phyloP scores from a whole-genome alignment of 2,113 vertebrate genomes.

The Ictalurus furcatus region DNA sequence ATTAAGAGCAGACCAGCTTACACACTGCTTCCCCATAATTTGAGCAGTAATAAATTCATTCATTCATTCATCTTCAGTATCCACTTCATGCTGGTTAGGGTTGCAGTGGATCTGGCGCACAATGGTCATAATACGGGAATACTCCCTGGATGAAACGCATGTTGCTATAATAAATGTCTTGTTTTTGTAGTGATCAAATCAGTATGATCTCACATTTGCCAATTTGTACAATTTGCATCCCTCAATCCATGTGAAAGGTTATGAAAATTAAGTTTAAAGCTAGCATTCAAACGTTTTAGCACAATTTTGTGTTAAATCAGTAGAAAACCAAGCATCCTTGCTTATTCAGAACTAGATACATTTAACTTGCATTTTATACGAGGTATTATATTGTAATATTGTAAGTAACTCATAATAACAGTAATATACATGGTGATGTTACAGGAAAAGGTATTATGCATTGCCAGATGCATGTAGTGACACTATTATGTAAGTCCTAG shows the following conservation, averaged over 20 bases:
- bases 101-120: not conserved
- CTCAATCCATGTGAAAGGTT: not conserved
- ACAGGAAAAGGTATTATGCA: not conserved
- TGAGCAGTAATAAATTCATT: not conserved
- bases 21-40: not conserved
- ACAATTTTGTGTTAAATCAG: not conserved
- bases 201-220: not conserved
- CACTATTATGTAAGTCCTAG: conserved; percentile 7
- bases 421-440: not conserved
- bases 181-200: not conserved
- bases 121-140: not conserved
- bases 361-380: not conserved
- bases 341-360: not conserved
- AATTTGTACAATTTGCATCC: not conserved
- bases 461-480: not conserved
- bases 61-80: not conserved
- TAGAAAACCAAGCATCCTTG: not conserved
- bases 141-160: not conserved
- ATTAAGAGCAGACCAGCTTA: not conserved
- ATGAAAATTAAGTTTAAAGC: not conserved
- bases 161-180: conserved; percentile 2
- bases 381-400: not conserved
- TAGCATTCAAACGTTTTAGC: not conserved
- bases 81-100: not conserved
- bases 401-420: not conserved